These are phyloP conservation scores for Enteromius radiatus DNA, from an alignment of 2,797 vertebrate species.

Conservation along the genomic window DNA sequence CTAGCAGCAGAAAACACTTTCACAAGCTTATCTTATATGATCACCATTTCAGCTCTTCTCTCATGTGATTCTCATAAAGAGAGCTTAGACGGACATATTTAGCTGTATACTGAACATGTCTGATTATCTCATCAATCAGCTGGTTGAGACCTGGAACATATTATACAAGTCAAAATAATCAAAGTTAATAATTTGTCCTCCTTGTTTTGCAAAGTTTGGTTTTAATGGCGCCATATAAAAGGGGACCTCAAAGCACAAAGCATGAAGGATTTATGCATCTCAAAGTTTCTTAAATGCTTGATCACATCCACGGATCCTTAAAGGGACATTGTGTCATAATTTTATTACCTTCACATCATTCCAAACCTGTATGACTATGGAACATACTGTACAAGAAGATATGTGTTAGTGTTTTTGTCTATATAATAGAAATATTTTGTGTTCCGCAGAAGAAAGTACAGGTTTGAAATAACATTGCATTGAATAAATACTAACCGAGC, in stretches of 20 bases:
- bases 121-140: neutral
- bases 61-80: constrained; percentile 4
- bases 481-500: too few species aligned
- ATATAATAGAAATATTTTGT: neutral
- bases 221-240: constrained; percentile 18
- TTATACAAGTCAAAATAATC: constrained; percentile 23
- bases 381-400: neutral
- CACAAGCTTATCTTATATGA: neutral
- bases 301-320: neutral
- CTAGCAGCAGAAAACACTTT: constrained; percentile 22
- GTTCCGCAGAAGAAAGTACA: neutral
- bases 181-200: constrained; percentile 50
- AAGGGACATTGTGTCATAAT: neutral
- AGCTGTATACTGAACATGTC: constrained; percentile 5
- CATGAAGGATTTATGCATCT: constrained; percentile 15
- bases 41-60: neutral
- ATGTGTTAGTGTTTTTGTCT: neutral
- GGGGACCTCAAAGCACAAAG: constrained; percentile 19
- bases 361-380: neutral
- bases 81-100: neutral
- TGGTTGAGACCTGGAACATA: constrained; percentile 20
- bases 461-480: neutral
- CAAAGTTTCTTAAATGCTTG: neutral
- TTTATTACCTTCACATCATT: neutral
- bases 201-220: constrained; percentile 31